Conservation (phyloP, 2,888 invertebrate species). For the Anthoptus insignis region DNA sequence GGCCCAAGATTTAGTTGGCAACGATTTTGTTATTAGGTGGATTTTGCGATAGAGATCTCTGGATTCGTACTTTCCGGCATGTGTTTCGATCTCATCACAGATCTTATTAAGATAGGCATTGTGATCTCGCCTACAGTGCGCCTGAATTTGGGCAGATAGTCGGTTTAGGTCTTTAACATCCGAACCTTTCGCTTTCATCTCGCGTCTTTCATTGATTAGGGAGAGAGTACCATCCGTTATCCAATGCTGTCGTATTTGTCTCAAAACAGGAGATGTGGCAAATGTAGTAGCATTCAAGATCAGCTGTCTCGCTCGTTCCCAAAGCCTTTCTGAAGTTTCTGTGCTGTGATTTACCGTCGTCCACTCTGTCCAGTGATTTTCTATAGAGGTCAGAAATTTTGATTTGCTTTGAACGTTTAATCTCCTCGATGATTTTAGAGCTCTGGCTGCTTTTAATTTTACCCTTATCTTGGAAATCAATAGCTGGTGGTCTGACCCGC, state of each 20-base stretch:
- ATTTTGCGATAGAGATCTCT: slow-evolving; percentile 10
- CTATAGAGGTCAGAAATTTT: not conserved
- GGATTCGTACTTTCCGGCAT: slow-evolving; percentile 4
- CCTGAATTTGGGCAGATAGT: slow-evolving; percentile 12
- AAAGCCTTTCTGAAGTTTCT: not conserved
- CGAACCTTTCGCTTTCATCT: slow-evolving; percentile 10
- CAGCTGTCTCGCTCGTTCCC: not conserved
- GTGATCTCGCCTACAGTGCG: slow-evolving; percentile 1
- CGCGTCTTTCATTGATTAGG: not conserved
- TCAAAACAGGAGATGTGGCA: not conserved
- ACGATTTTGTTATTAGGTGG: not conserved
- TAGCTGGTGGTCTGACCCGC: slow-evolving; percentile 22
- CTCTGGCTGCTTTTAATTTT: slow-evolving; percentile 1
- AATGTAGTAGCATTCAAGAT: not conserved
- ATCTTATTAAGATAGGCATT: slow-evolving; percentile 11
- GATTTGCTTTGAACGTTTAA: not conserved
- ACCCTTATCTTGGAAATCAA: not conserved
- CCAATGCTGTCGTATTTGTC: slow-evolving; percentile 3
- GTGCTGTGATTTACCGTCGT: not conserved
- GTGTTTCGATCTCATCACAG: not conserved
- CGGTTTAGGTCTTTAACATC: not conserved
- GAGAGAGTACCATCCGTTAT: slow-evolving; percentile 12
- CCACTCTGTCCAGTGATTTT: not conserved
- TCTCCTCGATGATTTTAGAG: not conserved
- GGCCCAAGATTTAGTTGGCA: slow-evolving; percentile 8